These are phyloP conservation scores for Sinodicranocentrus sp. DNA, from an alignment of 2,888 invertebrate genomes.

Conservation along the genomic window DNA sequence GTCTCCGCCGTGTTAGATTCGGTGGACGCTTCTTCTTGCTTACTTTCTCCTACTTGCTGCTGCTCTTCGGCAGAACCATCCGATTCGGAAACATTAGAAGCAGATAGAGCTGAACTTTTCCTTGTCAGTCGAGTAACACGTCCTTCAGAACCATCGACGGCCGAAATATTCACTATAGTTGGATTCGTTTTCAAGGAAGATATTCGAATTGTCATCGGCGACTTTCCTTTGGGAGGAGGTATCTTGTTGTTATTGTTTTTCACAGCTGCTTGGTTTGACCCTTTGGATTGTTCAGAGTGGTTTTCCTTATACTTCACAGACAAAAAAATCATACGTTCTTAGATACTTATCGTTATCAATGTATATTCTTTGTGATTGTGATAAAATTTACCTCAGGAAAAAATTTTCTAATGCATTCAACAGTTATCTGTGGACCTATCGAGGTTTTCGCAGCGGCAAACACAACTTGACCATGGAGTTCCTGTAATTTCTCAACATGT, in stretches of 20 bases:
- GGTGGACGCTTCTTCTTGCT: slow-evolving; percentile 28
- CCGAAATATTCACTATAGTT: slow-evolving; percentile 71
- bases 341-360: too few species aligned
- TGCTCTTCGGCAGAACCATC: slow-evolving; percentile 51
- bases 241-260: slow-evolving; percentile 48
- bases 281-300: too few species aligned
- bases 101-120: slow-evolving; percentile 44
- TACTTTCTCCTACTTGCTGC: slow-evolving; percentile 48
- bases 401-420: slow-evolving; percentile 84
- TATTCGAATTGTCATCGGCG: slow-evolving; percentile 74
- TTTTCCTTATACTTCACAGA: too few species aligned
- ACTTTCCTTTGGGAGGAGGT: slow-evolving; percentile 59
- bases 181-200: slow-evolving; percentile 75
- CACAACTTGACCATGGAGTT: slow-evolving; percentile 85
- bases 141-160: slow-evolving; percentile 27
- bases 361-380: too few species aligned
- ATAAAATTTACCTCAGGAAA: slow-evolving; percentile 80
- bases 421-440: slow-evolving; percentile 83
- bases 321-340: too few species aligned
- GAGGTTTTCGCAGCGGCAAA: slow-evolving; percentile 86
- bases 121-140: slow-evolving; percentile 51
- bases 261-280: background rate
- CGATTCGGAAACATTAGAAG: slow-evolving; percentile 42
- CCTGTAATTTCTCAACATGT: slow-evolving; percentile 86
- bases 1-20: slow-evolving; percentile 41